Evolutionary conservation across 1,140 invertebrate species (phyloP).

Genomic region (Himalopsyche phryganea): DNA sequence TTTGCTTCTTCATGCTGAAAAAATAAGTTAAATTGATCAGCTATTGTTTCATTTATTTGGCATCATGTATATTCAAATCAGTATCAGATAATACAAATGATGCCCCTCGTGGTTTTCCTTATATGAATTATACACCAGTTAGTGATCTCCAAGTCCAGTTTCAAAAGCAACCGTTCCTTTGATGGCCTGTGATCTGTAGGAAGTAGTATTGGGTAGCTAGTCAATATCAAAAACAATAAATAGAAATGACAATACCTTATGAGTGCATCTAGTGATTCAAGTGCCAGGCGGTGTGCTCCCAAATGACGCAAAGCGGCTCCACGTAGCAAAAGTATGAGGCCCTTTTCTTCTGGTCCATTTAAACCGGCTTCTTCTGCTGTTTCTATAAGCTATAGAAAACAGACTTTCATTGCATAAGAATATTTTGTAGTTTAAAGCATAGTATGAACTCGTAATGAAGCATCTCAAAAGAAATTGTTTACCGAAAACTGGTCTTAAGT

Average conservation of each 20-base stretch:
- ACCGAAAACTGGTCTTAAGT: too few species aligned
- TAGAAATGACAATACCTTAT: slow-evolving; percentile 17
- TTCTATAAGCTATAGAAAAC: slow-evolving; percentile 25
- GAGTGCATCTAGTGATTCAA: slow-evolving; percentile 16
- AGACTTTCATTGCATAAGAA: too few species aligned
- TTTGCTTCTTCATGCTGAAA: slow-evolving; percentile 65
- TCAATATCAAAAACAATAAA: neutral
- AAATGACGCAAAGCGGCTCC: slow-evolving; percentile 46
- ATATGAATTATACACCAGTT: too few species aligned
- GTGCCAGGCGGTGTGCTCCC: slow-evolving; percentile 23
- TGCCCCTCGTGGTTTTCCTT: too few species aligned
- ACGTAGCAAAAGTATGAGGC: slow-evolving; percentile 72
- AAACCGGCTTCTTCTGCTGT: slow-evolving; percentile 3
- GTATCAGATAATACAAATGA: too few species aligned
- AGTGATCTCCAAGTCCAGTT: too few species aligned
- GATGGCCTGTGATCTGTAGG: too few species aligned
- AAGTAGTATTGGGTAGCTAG: too few species aligned
- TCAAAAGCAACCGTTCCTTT: too few species aligned
- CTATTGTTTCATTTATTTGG: too few species aligned
- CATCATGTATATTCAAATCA: too few species aligned
- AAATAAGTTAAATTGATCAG: neutral
- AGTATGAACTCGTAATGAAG: neutral
- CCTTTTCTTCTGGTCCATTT: slow-evolving; percentile 68
- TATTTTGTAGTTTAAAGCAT: neutral
- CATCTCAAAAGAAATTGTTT: neutral